Conservation (phyloP, 2,888 invertebrate genomes). For the Agrochola lota region DNA sequence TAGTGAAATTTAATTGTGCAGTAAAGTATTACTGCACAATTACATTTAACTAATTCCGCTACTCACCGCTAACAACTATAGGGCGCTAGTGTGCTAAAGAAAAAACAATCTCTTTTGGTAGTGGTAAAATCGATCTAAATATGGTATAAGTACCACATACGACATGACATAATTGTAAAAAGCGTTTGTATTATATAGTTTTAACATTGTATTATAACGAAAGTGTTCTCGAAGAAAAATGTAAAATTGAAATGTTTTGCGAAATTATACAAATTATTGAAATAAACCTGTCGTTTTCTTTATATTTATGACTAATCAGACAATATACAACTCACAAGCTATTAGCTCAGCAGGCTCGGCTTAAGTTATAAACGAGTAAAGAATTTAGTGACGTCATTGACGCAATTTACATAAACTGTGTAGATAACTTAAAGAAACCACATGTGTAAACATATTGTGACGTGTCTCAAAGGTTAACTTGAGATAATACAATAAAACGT, state of each 20-base stretch:
- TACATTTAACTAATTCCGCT: constrained; percentile 22
- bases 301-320: neutral
- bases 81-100: constrained; percentile 16
- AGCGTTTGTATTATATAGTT: constrained; percentile 87
- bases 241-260: constrained; percentile 81
- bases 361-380: neutral
- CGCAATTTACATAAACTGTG: neutral
- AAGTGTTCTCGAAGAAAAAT: constrained; percentile 79
- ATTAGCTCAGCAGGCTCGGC: neutral
- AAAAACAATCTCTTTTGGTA: constrained; percentile 24
- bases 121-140: constrained; percentile 47
- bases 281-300: constrained; percentile 52
- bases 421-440: neutral
- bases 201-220: constrained; percentile 80
- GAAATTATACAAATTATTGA: constrained; percentile 80
- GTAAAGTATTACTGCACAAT: no score
- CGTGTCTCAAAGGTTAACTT: neutral
- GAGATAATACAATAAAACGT: neutral
- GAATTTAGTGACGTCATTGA: constrained; percentile 6
- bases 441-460: constrained; percentile 18
- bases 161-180: constrained; percentile 88
- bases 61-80: constrained; percentile 16
- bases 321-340: neutral
- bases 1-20: no score
- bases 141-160: constrained; percentile 79